These are phyloP conservation scores for Python bivittatus DNA, from an alignment of 2,113 vertebrate species.

Conservation along the genomic window DNA sequence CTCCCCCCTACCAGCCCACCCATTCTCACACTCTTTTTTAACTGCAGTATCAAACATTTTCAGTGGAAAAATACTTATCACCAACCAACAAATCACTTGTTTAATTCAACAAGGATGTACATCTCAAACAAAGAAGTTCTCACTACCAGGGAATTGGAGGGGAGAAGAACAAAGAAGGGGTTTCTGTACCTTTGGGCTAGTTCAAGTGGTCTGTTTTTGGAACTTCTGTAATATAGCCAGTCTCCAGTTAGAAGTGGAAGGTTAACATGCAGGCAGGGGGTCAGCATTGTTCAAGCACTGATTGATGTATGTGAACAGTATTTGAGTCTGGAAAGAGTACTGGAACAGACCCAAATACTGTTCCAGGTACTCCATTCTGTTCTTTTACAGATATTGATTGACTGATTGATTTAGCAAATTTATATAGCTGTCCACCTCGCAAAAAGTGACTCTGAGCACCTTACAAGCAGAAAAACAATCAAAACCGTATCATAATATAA, in stretches of 20 bases:
- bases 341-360: too few species aligned
- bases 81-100: not conserved
- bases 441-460: not conserved
- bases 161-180: not conserved
- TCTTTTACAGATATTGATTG: not conserved
- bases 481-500: not conserved
- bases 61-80: slow-evolving; percentile 3
- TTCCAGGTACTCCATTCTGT: not conserved
- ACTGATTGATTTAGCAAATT: not conserved
- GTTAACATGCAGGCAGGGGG: not conserved
- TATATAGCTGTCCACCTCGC: not conserved
- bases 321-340: not conserved
- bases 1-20: not conserved
- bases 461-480: not conserved
- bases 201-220: not conserved
- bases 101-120: not conserved
- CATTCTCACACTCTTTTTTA: not conserved
- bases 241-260: not conserved
- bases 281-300: not conserved
- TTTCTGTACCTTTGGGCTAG: not conserved
- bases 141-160: not conserved
- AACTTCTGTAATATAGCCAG: not conserved
- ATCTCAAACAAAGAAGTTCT: slow-evolving; percentile 18
- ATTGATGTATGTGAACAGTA: not conserved
- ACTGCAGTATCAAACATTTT: slow-evolving; percentile 33